phyloP scores from a whole-genome alignment of 2,797 vertebrate species.

The Centropyge bicolor region DNA sequence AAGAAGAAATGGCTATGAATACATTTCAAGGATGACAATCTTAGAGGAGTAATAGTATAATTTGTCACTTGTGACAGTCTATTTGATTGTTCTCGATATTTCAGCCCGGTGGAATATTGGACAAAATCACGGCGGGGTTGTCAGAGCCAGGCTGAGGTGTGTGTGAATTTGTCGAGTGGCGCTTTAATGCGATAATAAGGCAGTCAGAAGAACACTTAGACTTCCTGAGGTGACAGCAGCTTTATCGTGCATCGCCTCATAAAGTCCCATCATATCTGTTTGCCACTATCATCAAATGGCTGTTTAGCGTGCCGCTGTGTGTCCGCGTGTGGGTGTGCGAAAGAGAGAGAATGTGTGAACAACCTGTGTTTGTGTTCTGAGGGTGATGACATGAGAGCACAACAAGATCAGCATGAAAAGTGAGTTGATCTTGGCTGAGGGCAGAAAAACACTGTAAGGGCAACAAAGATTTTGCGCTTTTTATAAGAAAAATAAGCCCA shows the following conservation, averaged over 20 bases:
- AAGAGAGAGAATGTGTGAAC: conserved; percentile 35
- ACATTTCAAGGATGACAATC: conserved; percentile 85
- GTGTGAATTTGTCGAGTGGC: conserved; percentile 71
- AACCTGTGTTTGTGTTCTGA: conserved; percentile 18
- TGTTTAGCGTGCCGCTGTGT: conserved; percentile 69
- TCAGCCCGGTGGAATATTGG: conserved; percentile 75
- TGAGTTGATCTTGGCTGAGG: conserved; percentile 47
- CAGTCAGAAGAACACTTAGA: conserved; percentile 79
- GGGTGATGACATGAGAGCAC: conserved; percentile 52
- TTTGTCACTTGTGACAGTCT: conserved; percentile 85
- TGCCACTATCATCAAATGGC: conserved; percentile 83
- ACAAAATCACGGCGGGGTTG: conserved; percentile 69
- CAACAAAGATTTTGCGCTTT: conserved; percentile 54
- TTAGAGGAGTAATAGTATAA: conserved; percentile 86
- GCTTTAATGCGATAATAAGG: conserved; percentile 81
- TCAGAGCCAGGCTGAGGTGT: conserved; percentile 68
- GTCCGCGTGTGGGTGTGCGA: conserved; percentile 38
- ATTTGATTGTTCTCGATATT: conserved; percentile 84
- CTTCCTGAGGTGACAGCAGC: conserved; percentile 83
- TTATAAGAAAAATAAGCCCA: conserved; percentile 58
- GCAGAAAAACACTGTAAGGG: conserved; percentile 40
- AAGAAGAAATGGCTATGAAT: conserved; percentile 85
- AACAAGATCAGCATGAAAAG: conserved; percentile 61
- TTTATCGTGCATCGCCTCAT: conserved; percentile 86
- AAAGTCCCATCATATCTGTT: conserved; percentile 85